Base-by-base conservation (phyloP, 2,888 invertebrate genomes). In the Trissolcus brochymenae region DNA sequence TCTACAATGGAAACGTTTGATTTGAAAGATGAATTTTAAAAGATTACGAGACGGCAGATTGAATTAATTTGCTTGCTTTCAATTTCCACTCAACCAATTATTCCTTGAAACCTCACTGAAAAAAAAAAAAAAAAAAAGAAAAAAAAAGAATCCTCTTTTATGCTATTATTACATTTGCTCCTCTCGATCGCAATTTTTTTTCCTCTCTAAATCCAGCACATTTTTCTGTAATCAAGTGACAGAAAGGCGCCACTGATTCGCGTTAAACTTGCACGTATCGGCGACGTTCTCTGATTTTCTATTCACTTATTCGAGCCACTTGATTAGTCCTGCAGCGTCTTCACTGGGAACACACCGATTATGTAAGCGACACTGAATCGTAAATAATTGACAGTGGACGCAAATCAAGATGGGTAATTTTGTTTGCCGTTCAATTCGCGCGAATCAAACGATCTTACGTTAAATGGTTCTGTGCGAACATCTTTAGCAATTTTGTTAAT, bases 341-440 rank as follows among this genome's bases (percentile, higher is more conserved):
- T 65, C 17, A 25, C 35, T 14, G 43, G 21, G 66, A 43, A 62
- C 55, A 50, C 4, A 51, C 35, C 35, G 35, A 50, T 72, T 72
- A 72, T 57, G 65, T 72, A 72, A 72, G 40, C 57, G 72, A 43
- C 64, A 72, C 72, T 61, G 71, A 71, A 65, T 59, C 54, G 64
- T 2, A 35, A 9, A 9, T 65, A 72, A 72, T 84, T 79, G 56
- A 56, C 64, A 54, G 2, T 21, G 43, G 43, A 41, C 25, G 55
- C 6, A 55, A 46, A 4, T 53, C 54, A 46, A 17, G 17, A 11
- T 21, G 41, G 53, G 43, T 57, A 71, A 71, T 71, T 71, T 71
- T 61, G 40, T 55, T 62, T 54, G 59, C 14, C 21, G 9, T 65
- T 54, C 54, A 55, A 49, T 40, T 1, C 4, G 59, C 55, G 25